Conservation (phyloP, 2,888 invertebrate genomes). For the Sisyra terminalis region DNA sequence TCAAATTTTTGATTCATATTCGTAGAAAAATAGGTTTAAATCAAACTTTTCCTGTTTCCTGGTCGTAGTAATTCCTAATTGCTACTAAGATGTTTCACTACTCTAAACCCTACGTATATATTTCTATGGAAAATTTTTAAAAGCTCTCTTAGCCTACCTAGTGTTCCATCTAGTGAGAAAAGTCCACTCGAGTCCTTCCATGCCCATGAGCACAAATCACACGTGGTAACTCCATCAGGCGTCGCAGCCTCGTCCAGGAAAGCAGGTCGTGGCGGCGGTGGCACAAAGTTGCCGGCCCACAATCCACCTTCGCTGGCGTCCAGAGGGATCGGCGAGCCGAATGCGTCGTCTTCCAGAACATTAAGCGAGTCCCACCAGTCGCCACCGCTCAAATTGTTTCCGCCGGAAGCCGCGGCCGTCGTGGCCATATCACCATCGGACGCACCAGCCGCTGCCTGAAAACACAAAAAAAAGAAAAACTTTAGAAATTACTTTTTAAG, state of each 20-base stretch:
- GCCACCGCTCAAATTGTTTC: conserved; percentile 12
- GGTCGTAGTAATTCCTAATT: too few species aligned
- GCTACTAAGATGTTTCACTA: too few species aligned
- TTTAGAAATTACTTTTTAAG: background rate
- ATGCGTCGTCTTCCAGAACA: conserved; percentile 15
- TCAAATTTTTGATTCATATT: too few species aligned
- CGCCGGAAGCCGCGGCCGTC: conserved; percentile 8
- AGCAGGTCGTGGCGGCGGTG: conserved; percentile 48
- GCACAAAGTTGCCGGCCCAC: conserved; percentile 35
- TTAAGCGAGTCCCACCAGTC: conserved; percentile 10
- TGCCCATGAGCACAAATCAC: conserved; percentile 60
- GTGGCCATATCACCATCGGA: conserved; percentile 11
- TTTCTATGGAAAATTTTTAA: too few species aligned
- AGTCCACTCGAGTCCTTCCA: conserved; percentile 31
- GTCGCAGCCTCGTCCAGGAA: conserved; percentile 39
- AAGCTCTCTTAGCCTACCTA: conserved; percentile 43
- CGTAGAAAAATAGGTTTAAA: too few species aligned
- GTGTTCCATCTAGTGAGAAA: conserved; percentile 35
- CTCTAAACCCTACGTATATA: too few species aligned
- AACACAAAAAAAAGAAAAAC: background rate
- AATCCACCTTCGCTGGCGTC: conserved; percentile 24
- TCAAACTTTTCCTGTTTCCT: too few species aligned
- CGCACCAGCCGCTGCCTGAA: background rate
- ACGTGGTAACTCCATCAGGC: conserved; percentile 53
- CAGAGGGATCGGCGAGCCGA: conserved; percentile 14